Percentiles rank a stretch among this genome's conserved stretches.
Evolutionary conservation across 2,888 invertebrate species (phyloP).

Genomic region (Hydrotaea diabolus): DNA sequence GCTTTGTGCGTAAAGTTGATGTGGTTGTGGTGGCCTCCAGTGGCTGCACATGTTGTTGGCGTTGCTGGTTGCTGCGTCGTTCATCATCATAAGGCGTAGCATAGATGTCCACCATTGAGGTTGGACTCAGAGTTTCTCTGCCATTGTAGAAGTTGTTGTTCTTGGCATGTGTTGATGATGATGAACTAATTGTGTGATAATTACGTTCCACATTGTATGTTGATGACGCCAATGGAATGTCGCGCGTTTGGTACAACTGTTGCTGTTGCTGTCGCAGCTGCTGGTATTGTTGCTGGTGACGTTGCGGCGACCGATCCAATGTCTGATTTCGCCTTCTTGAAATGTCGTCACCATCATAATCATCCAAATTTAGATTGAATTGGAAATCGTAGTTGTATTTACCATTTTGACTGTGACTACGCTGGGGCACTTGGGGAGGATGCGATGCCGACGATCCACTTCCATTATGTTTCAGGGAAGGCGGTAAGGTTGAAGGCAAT

Average conservation of each 20-base stretch:
- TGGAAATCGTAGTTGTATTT: constrained; percentile 78
- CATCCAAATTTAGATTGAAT: constrained; percentile 76
- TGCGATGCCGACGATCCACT: constrained; percentile 67
- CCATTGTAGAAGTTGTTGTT: constrained; percentile 64
- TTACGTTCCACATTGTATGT: constrained; percentile 78
- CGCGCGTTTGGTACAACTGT: constrained; percentile 71
- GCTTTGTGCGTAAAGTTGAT: constrained; percentile 45
- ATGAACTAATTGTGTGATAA: constrained; percentile 77
- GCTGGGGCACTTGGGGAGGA: constrained; percentile 60
- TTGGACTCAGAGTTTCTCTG: constrained; percentile 69
- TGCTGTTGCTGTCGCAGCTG: constrained; percentile 68
- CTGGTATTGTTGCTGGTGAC: constrained; percentile 33
- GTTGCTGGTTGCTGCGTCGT: constrained; percentile 49
- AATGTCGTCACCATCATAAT: constrained; percentile 42
- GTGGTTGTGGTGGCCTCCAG: constrained; percentile 55
- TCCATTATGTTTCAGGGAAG: constrained; percentile 68
- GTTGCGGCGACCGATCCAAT: constrained; percentile 67
- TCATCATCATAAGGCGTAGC: constrained; percentile 65
- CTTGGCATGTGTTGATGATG: constrained; percentile 66
- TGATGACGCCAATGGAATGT: constrained; percentile 74
- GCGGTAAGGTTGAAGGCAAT: constrained; percentile 69
- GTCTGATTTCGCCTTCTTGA: constrained; percentile 11
- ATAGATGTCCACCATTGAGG: constrained; percentile 63
- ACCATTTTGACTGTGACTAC: constrained; percentile 62
- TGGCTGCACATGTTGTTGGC: constrained; percentile 57